These are phyloP conservation scores for Muscicapa adusta DNA, from an alignment of 2,113 vertebrate species.

Conservation along the genomic window DNA sequence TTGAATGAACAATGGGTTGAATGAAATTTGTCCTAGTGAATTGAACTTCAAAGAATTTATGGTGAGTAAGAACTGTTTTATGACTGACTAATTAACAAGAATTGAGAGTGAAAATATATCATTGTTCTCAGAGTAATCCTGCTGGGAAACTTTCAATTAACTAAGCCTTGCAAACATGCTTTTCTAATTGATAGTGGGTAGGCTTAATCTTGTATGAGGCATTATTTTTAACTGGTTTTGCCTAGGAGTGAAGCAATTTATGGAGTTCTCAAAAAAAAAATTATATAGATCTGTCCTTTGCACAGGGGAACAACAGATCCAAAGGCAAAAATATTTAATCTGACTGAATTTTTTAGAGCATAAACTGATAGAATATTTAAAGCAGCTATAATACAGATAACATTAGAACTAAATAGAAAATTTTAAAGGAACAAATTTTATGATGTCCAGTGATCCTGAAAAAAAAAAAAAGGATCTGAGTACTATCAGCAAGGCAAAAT, in stretches of 20 bases:
- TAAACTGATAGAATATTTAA: constrained; percentile 4
- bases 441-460: not conserved
- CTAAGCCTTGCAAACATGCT: not conserved
- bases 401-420: not conserved
- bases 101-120: not conserved
- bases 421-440: not conserved
- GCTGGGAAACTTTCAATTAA: not conserved
- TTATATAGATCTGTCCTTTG: not conserved
- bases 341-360: not conserved
- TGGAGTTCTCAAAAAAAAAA: not conserved
- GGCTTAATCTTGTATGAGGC: not conserved
- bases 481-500: not conserved
- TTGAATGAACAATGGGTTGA: not conserved
- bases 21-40: not conserved
- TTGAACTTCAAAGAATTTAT: not conserved
- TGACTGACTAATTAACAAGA: not conserved
- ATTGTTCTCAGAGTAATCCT: not conserved
- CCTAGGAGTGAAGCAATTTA: not conserved
- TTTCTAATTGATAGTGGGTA: not conserved
- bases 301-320: not conserved
- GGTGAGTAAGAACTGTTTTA: not conserved
- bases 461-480: not conserved
- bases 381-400: not conserved
- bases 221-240: not conserved
- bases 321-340: not conserved